phyloP scores from a whole-genome alignment of 2,113 vertebrate genomes.

The Cavia porcellus region DNA sequence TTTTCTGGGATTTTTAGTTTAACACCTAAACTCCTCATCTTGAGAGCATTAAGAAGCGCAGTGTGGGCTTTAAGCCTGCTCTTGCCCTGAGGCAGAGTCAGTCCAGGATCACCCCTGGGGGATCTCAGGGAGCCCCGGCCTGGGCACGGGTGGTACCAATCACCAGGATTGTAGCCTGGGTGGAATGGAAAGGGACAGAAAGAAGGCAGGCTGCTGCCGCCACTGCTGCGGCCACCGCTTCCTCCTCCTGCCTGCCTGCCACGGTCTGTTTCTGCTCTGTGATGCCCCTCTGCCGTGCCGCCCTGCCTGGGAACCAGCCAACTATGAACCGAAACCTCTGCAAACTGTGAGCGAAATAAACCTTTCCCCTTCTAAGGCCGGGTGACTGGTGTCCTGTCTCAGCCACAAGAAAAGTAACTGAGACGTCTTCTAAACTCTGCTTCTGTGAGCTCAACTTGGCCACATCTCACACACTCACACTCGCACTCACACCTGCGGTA shows the following conservation, averaged over 20 bases:
- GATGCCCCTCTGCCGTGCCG: not conserved
- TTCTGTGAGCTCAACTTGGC: not conserved
- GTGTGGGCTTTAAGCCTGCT: not conserved
- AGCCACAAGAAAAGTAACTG: not conserved
- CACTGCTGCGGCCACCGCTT: not conserved
- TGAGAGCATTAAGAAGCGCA: not conserved
- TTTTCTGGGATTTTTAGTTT: slow-evolving; percentile 4
- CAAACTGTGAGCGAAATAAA: not conserved
- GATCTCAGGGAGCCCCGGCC: not conserved
- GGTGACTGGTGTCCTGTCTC: not conserved
- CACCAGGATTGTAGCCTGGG: not conserved
- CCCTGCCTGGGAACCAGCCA: not conserved
- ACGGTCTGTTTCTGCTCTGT: not conserved
- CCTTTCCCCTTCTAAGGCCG: not conserved
- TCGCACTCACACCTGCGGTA: not conserved
- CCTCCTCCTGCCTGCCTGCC: not conserved
- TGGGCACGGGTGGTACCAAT: not conserved
- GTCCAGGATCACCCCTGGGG: not conserved
- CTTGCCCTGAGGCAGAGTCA: not conserved
- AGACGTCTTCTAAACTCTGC: not conserved
- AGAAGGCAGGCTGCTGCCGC: not conserved
- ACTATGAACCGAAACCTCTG: not conserved
- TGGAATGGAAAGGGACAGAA: not conserved
- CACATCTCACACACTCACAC: not conserved
- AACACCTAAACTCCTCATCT: not conserved